Conservation (phyloP, 2,797 vertebrate species). For the Clarias laeviceps region DNA sequence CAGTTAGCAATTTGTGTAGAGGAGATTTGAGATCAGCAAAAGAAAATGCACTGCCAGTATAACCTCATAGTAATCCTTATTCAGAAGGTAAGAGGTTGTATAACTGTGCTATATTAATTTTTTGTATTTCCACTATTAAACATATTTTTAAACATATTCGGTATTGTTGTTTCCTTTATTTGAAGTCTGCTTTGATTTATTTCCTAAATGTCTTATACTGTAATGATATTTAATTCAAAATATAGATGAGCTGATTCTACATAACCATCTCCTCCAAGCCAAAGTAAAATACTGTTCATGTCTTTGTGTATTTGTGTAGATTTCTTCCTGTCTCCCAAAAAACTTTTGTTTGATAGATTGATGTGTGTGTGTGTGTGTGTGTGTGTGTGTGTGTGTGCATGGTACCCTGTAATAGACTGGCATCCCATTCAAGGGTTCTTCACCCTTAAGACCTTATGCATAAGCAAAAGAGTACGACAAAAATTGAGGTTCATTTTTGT, state of each 20-base stretch:
- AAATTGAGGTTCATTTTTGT: neutral
- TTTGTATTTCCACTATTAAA: neutral
- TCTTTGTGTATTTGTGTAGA: neutral
- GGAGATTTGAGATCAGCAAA: neutral
- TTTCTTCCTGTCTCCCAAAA: neutral
- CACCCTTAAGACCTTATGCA: neutral
- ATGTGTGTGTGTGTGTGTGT: neutral
- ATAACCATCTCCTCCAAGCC: neutral
- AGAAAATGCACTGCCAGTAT: neutral
- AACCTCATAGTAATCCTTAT: neutral
- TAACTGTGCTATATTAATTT: neutral
- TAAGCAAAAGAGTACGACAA: neutral
- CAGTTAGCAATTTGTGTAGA: neutral
- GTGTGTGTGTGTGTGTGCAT: neutral
- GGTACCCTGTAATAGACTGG: neutral
- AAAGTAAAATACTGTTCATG: neutral
- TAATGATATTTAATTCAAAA: neutral
- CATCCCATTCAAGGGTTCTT: neutral
- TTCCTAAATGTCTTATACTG: neutral
- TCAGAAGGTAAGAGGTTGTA: neutral
- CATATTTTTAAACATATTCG: neutral
- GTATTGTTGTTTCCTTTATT: neutral
- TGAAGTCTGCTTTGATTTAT: neutral
- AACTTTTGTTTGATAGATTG: neutral
- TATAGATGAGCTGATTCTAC: neutral